These are phyloP conservation scores for Hedya salicella DNA, from an alignment of 2,888 invertebrate genomes.

Conservation along the genomic window DNA sequence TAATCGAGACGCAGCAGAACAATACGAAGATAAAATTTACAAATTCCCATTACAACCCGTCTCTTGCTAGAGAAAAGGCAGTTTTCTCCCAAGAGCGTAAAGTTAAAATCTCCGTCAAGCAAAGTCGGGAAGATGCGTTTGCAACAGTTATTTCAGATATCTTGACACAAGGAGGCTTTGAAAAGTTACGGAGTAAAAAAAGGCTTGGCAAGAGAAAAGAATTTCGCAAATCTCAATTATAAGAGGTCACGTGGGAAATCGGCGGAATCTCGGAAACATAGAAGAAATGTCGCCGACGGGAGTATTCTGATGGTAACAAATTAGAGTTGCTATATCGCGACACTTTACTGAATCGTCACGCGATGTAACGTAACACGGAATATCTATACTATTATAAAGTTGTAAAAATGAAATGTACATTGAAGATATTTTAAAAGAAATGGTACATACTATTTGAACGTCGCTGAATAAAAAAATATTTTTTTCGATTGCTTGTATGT, in stretches of 20 bases:
- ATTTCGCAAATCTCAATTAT: conserved; percentile 39
- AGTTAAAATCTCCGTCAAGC: background rate
- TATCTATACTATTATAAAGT: no score
- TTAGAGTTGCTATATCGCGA: background rate
- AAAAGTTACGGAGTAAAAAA: conserved; percentile 34
- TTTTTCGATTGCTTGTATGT: no score
- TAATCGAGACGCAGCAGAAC: conserved; percentile 25
- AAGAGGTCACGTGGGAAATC: conserved; percentile 44
- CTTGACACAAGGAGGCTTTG: conserved; percentile 21
- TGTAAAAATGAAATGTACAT: no score
- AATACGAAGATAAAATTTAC: conserved; percentile 25
- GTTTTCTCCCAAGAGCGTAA: background rate
- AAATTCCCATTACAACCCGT: conserved; percentile 14
- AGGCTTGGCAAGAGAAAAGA: conserved; percentile 27
- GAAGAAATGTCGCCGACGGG: conserved; percentile 33
- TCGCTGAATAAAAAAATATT: no score
- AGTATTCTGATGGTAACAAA: conserved; percentile 29
- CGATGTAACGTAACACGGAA: background rate
- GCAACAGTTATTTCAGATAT: conserved; percentile 8
- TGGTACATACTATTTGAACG: no score
- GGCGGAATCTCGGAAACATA: conserved; percentile 38
- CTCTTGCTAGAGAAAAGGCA: background rate
- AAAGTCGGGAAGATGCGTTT: background rate
- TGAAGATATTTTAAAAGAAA: no score
- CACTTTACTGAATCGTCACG: background rate